These are phyloP conservation scores for Fragum whitleyi DNA, from an alignment of 2,888 invertebrate genomes.

Conservation along the genomic window DNA sequence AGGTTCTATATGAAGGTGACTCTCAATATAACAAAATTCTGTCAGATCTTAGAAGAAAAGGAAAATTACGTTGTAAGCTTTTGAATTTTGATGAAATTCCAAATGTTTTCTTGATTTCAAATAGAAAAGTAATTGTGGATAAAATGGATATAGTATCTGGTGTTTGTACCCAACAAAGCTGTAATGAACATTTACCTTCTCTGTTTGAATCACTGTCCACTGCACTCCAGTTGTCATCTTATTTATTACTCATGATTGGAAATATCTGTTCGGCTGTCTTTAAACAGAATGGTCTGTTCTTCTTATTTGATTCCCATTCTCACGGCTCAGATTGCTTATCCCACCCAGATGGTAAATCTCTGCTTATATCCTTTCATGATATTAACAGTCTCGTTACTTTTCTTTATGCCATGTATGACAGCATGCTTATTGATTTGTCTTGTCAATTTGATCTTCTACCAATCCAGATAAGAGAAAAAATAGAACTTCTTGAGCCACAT, in stretches of 20 bases:
- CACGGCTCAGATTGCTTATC: conserved; percentile 37
- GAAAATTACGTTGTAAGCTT: conserved; percentile 3
- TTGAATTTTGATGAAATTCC: conserved; percentile 29
- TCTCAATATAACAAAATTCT: conserved; percentile 9
- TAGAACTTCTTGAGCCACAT: too few relatives aligned
- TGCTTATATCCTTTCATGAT: conserved; percentile 17
- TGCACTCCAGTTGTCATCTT: conserved; percentile 15
- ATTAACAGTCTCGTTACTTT: neutral
- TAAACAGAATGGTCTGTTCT: conserved; percentile 20
- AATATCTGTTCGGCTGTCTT: conserved; percentile 43
- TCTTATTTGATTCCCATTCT: conserved; percentile 51
- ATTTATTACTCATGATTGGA: conserved; percentile 38
- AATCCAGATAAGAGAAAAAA: too few relatives aligned
- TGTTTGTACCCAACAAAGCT: conserved; percentile 17
- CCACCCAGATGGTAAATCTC: conserved; percentile 21
- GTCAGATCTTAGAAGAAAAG: neutral
- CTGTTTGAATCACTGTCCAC: conserved; percentile 22
- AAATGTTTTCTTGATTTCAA: neutral
- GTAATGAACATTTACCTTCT: conserved; percentile 6
- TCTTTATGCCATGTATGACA: too few relatives aligned
- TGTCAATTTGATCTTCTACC: too few relatives aligned
- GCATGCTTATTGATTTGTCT: too few relatives aligned
- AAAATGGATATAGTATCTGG: conserved; percentile 17
- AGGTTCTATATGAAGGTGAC: conserved; percentile 21
- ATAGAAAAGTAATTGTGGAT: conserved; percentile 10